A percentile compares a stretch with the other conserved stretches of the same genome.
Conservation (phyloP, 2,888 invertebrate species). For the Nomada fucata region DNA sequence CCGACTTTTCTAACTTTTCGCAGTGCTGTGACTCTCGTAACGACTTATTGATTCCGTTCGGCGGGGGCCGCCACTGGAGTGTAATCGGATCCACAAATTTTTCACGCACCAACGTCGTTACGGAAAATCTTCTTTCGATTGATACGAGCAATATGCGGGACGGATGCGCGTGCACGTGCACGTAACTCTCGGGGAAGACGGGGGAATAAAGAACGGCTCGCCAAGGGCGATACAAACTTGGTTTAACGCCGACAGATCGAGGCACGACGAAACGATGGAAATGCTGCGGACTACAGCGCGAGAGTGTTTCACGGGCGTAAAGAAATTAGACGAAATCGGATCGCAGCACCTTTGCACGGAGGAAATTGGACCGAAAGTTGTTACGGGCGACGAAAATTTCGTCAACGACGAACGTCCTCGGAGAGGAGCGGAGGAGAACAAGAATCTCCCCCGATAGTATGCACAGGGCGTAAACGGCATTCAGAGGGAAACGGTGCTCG, state of each 20-base stretch:
- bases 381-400: too few relatives aligned
- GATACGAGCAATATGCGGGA: too few relatives aligned
- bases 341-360: background rate
- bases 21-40: background rate
- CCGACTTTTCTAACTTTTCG: background rate
- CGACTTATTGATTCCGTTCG: background rate
- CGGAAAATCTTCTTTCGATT: background rate
- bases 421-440: background rate
- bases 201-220: background rate
- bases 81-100: background rate
- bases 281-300: background rate
- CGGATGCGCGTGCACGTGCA: too few relatives aligned
- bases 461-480: background rate
- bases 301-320: constrained; percentile 9
- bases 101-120: background rate
- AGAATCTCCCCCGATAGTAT: background rate
- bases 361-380: too few relatives aligned
- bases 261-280: constrained; percentile 4
- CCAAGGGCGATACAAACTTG: constrained; percentile 6
- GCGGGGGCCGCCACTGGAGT: background rate
- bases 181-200: background rate
- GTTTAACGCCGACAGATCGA: constrained; percentile 6
- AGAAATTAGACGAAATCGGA: background rate
- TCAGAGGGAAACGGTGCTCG: constrained; percentile 1
- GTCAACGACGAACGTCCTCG: too few relatives aligned